phyloP scores from a whole-genome alignment of 2,113 vertebrate species.

The Glaucomys volans region DNA sequence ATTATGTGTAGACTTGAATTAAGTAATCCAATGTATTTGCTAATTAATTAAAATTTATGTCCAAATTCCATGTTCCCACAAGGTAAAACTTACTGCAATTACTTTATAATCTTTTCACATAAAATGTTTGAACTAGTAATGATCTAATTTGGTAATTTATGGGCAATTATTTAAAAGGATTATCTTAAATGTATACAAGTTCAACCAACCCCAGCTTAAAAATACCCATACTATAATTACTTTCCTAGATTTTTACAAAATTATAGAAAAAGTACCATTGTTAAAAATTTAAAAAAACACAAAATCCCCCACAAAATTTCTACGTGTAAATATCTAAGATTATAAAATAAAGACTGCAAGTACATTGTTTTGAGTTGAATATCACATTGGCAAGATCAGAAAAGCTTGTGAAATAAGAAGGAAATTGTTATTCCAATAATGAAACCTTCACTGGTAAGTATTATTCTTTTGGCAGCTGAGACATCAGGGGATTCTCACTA shows the following conservation, averaged over 20 bases:
- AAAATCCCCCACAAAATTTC: not conserved
- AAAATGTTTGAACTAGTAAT: constrained; percentile 12
- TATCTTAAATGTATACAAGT: constrained; percentile 8
- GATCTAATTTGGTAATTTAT: constrained; percentile 26
- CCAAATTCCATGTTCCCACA: not conserved
- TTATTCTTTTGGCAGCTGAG: constrained; percentile 26
- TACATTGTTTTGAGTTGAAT: constrained; percentile 29
- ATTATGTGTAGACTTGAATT: not conserved
- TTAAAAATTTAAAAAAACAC: constrained; percentile 61
- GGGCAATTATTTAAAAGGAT: constrained; percentile 54
- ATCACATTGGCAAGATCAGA: constrained; percentile 51
- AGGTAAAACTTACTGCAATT: not conserved
- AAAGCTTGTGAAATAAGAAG: constrained; percentile 67
- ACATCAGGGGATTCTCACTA: constrained; percentile 56
- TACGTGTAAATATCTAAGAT: not conserved
- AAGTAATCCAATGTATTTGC: not conserved
- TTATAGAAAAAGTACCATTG: constrained; percentile 58
- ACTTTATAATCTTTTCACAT: constrained; percentile 43
- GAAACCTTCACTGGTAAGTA: constrained; percentile 30
- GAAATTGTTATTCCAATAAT: constrained; percentile 61
- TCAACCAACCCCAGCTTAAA: constrained; percentile 46
- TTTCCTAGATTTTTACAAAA: constrained; percentile 42
- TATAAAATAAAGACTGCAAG: constrained; percentile 46
- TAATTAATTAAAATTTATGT: constrained; percentile 52
- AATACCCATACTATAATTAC: constrained; percentile 28